Conservation (phyloP, 2,888 invertebrate genomes). For the Carabus problematicus region DNA sequence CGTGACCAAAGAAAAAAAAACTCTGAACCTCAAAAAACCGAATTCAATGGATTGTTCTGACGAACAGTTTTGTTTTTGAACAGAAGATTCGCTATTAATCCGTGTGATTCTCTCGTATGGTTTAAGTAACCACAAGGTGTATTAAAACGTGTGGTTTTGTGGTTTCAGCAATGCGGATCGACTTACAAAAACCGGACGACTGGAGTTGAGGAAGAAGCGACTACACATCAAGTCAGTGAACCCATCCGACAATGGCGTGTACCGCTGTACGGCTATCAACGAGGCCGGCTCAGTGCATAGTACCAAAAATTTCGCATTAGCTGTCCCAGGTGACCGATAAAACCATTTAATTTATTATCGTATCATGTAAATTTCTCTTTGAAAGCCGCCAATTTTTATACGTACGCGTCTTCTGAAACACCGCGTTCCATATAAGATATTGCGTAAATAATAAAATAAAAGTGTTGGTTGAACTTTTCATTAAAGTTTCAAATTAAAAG, state of each 20-base stretch:
- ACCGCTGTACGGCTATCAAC: constrained; percentile 75
- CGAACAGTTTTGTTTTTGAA: too few species aligned
- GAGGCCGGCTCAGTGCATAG: constrained; percentile 68
- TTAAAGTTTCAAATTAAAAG: too few species aligned
- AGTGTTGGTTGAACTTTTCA: too few species aligned
- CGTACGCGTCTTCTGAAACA: neutral
- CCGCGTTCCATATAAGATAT: neutral
- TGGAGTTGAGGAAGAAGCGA: constrained; percentile 67
- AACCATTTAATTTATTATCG: constrained; percentile 18
- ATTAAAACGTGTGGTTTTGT: constrained; percentile 40
- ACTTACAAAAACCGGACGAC: constrained; percentile 64
- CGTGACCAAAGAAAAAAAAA: neutral
- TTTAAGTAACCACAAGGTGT: too few species aligned
- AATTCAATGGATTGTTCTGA: too few species aligned
- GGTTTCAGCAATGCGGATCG: constrained; percentile 67
- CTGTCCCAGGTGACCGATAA: constrained; percentile 61
- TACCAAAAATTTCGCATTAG: constrained; percentile 62
- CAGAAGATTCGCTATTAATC: too few species aligned
- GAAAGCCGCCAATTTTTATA: constrained; percentile 5
- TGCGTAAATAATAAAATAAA: neutral
- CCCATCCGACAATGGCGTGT: constrained; percentile 73
- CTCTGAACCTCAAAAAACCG: too few species aligned
- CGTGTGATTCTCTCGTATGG: too few species aligned
- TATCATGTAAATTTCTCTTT: constrained; percentile 4
- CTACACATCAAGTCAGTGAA: constrained; percentile 65